Base-by-base conservation (phyloP, 2,113 vertebrate species). In the Percopsis transmontana region DNA sequence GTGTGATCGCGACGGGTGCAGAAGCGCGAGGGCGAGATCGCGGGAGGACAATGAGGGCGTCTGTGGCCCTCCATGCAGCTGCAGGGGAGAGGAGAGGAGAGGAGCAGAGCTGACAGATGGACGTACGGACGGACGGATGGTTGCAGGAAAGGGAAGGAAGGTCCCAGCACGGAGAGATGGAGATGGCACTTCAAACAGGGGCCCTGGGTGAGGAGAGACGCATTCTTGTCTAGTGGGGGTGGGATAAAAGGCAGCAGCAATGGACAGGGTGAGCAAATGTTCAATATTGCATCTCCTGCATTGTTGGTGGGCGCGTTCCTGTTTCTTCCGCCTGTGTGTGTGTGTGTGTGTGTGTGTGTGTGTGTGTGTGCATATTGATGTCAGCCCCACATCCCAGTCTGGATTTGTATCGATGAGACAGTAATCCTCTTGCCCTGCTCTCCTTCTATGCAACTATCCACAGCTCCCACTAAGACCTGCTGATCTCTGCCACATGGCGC, bases 401-500 rank as follows among this genome's bases (percentile, higher is more conserved):
- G 87, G 87, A 90, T 90, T 87, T 90, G 76, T 88, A 88, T 85
- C 71, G 74, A 90, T 77, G 79, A 87, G 85, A 88, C 85, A 84
- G 75, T 88, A 91, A 92, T 91, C 89, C 89, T 77, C 85, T 81
- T 87, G 82, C 85, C 77, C 69, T 77, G 81, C 85, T 42, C 72
- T 62, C 77, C 84, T 66, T 77, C 76, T 88, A 76, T 87, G 77
- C 72, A 85, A 88, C 82, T 83, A 89, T 92, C 91, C 89, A 80
- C 85, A 87, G 85, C 84, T 91, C 81, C 88, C 74, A 81, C 89
- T 89, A 89, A 91, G 79, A 90, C 88, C 89, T 82, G 33, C 80
- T 90, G 86, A 90, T 92, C 89, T 89, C 86, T 87, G 87, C 87
- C 89, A 89, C 90, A 88, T 92, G 91, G 89, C 88, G 69, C 80